Evolutionary conservation across 2,113 vertebrate species (phyloP).

Genomic region (Numida meleagris): DNA sequence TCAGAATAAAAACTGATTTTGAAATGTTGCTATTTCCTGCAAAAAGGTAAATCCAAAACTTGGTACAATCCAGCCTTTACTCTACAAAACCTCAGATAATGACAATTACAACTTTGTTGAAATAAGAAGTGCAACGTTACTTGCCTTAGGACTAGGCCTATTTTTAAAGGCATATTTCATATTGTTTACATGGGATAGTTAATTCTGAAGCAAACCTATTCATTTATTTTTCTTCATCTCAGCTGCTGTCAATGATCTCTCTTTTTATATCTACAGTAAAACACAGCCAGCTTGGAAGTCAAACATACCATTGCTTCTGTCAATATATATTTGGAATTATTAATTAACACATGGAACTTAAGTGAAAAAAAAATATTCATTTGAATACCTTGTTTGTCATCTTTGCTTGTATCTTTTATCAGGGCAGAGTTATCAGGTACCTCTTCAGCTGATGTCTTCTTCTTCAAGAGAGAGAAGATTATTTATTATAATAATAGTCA

Average conservation of each 20-base stretch:
- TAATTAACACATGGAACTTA: neutral
- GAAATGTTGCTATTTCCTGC: neutral
- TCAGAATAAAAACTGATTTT: neutral
- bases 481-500: neutral
- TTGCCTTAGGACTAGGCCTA: neutral
- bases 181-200: neutral
- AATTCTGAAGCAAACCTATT: neutral
- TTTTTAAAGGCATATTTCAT: neutral
- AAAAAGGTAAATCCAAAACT: neutral
- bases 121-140: neutral
- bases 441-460: constrained; percentile 76
- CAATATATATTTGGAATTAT: neutral
- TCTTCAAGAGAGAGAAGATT: constrained; percentile 55
- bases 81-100: neutral
- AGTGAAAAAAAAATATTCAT: neutral
- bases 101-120: neutral
- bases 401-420: constrained; percentile 68
- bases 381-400: constrained; percentile 80
- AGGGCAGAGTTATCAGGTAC: constrained; percentile 66
- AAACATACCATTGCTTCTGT: neutral
- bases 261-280: neutral
- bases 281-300: neutral
- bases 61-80: neutral
- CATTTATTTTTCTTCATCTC: neutral
- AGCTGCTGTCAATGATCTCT: neutral